phyloP scores from a whole-genome alignment of 2,888 invertebrate genomes.

The Pedicia rivosa region DNA sequence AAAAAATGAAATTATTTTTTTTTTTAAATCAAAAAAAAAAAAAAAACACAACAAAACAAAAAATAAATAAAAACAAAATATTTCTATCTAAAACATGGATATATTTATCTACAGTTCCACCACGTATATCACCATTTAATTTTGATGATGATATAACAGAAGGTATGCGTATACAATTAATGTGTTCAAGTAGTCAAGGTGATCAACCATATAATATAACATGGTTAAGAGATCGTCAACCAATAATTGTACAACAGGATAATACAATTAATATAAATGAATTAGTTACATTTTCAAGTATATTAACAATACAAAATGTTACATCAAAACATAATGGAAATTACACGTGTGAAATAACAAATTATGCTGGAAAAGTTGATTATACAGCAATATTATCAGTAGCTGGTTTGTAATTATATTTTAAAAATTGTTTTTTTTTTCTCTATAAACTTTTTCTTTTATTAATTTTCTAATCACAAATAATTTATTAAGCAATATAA shows the following conservation, averaged over 20 bases:
- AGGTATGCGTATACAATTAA: conserved; percentile 60
- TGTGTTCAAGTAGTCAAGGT: conserved; percentile 40
- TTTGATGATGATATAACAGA: conserved; percentile 64
- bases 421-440: neutral
- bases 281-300: conserved; percentile 36
- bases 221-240: conserved; percentile 33
- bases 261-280: conserved; percentile 34
- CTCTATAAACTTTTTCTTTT: neutral
- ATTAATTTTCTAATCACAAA: neutral
- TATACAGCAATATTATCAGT: conserved; percentile 37
- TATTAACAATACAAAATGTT: conserved; percentile 31
- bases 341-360: conserved; percentile 29
- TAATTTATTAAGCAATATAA: too few species aligned
- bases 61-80: too few species aligned
- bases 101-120: conserved; percentile 62
- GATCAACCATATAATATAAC: conserved; percentile 39
- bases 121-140: conserved; percentile 66
- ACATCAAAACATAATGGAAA: conserved; percentile 31
- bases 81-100: too few species aligned
- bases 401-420: conserved; percentile 29
- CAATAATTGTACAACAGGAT: conserved; percentile 23
- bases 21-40: too few species aligned
- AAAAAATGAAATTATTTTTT: too few species aligned
- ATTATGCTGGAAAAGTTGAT: conserved; percentile 33
- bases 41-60: too few species aligned